Evolutionary conservation across 1,140 invertebrate genomes (phyloP).

Genomic region (Nylanderia fulva): DNA sequence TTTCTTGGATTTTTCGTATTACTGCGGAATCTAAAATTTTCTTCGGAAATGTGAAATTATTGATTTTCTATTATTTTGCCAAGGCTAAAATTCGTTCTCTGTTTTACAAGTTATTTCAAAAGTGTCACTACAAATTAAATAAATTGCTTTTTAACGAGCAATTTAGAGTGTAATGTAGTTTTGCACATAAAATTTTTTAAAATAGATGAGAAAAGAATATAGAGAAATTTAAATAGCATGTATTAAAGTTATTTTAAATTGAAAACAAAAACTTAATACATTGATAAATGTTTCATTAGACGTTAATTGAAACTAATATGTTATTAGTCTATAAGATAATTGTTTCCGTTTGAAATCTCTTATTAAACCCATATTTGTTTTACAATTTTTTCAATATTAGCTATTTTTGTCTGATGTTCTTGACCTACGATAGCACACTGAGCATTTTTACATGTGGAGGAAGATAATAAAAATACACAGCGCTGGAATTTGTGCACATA

Average conservation of each 20-base stretch:
- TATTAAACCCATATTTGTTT: neutral
- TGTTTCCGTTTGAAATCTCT: neutral
- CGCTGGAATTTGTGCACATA: neutral
- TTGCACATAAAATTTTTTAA: neutral
- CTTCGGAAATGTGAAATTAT: neutral
- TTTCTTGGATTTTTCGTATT: neutral
- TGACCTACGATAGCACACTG: slow-evolving; percentile 54
- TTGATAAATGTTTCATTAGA: neutral
- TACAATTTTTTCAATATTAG: neutral
- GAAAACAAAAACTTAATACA: neutral
- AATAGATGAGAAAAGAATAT: neutral
- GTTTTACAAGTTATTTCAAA: neutral
- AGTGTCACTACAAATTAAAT: neutral
- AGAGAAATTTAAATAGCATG: neutral
- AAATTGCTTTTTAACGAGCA: neutral
- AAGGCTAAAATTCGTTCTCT: neutral
- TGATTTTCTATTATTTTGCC: neutral
- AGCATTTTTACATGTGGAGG: slow-evolving; percentile 27
- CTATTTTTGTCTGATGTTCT: slow-evolving; percentile 42
- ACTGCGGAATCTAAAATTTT: neutral
- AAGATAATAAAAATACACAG: slow-evolving; percentile 45
- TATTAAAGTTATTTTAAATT: neutral
- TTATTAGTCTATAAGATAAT: neutral
- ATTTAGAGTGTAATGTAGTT: neutral
- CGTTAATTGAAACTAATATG: neutral